Base-by-base conservation (phyloP, 2,113 vertebrate genomes). In the Leucosticte australis region DNA sequence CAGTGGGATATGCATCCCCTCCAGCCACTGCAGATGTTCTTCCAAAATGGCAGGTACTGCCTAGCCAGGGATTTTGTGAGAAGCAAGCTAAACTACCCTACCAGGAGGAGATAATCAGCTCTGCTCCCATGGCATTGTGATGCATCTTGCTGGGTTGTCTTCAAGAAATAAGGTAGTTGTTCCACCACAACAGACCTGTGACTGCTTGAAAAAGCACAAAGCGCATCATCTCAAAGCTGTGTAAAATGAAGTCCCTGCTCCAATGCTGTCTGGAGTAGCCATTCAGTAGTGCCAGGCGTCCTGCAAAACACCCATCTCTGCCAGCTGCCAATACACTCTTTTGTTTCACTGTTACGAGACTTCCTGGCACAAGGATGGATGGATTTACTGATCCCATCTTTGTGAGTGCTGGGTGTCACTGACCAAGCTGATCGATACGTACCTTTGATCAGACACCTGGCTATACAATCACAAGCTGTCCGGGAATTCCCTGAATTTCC, bases 251-350 rank as follows among this genome's bases (percentile, higher is more conserved):
- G 52, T 8, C 56, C 6, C 41, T 53, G 46, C n/a, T 74, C 21
- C 4, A 4, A 2, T 24, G 37, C 63, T 0, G 0, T 24, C 33
- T 39, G 70, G 33, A 85, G 21, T 44, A 50, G 37, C 57, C 19
- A 7, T n/a, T 55, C 78, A 59, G 67, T 50, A 67, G 26, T 13
- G 30, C 20, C 65, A 75, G 28, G n/a, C 12, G 3, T 60, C 71
- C 44, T 63, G 35, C 47, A 56, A 55, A 91, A 41, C 28, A 41
- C 23, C 17, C 9, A 1, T 37, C 56, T 56, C 21, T 1, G 9
- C 11, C 46, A 74, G 2, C 30, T 35, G 28, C 42, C 47, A 53
- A 37, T 12, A 35, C 19, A 69, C 4, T 7, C 21, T 78, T 91
- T 20, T 13, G 30, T 26, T 69, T 85, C 75, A 31, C 42, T 91